Evolutionary conservation across 2,888 invertebrate species (phyloP), one percentile per base, ranked within the genome.

Genomic region (Eilema depressum): DNA sequence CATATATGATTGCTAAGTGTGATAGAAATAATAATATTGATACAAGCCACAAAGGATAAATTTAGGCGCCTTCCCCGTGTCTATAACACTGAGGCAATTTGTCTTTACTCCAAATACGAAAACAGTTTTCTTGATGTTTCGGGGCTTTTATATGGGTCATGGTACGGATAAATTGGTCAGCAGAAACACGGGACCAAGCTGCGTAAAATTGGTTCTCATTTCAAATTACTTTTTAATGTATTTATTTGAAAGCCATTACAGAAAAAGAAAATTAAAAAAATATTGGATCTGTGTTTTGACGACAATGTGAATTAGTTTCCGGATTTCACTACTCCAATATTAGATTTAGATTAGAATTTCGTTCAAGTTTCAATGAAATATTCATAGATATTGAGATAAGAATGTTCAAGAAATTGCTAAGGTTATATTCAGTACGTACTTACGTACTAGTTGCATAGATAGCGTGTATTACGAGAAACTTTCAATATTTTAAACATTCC

Each of bases 151-250:
- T 69, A 71, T 26, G 70, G 70, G 59, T 68, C 41, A 41, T 4
- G 41, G 5, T 68, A 69, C 56, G 69, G 60, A 25, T 57, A 64
- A 65, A 25, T 63, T 47, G 30, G 28, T 53, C 17, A 20, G 41
- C 33, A 33, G 33, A 10, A 33, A 33, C 33, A 33, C 33, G 10
- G 33, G 33, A 68, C 41, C 66, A 63, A 33, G 57, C 41, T 75
- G 76, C 80, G 76, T 78, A 62, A 80, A 78, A 80, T 80, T 78
- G 66, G 70, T 41, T 74, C 76, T 74, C 72, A 63, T 78, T 75
- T 65, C 11, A 20, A 20, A 63, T 47, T 28, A 26, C 26, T 26
- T 63, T 20, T 23, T 63, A 33, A 63, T 28, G 17, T 47, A 47
- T 47, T 47, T 47, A 26, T 63, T 63, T 26, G 23, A 47, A 63